Percentiles rank a stretch among this genome's conserved stretches.
Conservation (phyloP, 2,113 vertebrate species). For the Phrynosoma blainvillii region DNA sequence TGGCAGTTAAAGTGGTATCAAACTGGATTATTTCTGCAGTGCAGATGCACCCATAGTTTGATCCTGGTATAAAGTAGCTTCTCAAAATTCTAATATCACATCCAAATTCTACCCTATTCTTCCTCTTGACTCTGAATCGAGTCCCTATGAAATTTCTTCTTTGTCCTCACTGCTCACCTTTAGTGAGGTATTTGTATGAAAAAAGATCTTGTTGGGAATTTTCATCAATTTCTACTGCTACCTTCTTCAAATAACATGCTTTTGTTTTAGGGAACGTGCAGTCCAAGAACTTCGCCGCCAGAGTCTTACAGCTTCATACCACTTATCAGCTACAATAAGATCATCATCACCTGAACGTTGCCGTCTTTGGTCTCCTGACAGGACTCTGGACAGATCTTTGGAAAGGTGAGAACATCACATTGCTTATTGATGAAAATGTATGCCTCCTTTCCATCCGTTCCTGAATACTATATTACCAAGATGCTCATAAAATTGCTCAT, state of each 20-base stretch:
- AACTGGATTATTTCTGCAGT: no score
- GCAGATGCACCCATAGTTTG: no score
- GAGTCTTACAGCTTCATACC: constrained; percentile 55
- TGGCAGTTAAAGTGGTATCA: no score
- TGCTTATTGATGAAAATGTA: constrained; percentile 28
- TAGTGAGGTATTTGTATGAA: background rate
- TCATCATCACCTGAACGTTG: constrained; percentile 64
- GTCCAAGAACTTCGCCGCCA: constrained; percentile 73
- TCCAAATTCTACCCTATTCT: background rate
- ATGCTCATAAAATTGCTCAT: background rate
- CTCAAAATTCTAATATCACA: background rate
- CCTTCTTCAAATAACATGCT: constrained; percentile 13
- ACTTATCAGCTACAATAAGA: constrained; percentile 69
- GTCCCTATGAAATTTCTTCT: background rate
- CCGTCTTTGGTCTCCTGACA: constrained; percentile 59
- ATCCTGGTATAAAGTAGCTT: background rate
- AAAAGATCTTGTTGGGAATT: background rate
- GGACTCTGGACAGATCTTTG: constrained; percentile 57
- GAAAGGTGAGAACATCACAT: constrained; percentile 61
- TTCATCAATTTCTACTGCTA: background rate
- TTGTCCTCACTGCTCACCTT: background rate
- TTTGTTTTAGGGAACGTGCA: constrained; percentile 71
- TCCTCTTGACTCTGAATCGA: background rate
- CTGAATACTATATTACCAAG: background rate
- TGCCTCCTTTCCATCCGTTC: background rate